phyloP scores from a whole-genome alignment of 2,797 vertebrate species.

The Alectoris magna region DNA sequence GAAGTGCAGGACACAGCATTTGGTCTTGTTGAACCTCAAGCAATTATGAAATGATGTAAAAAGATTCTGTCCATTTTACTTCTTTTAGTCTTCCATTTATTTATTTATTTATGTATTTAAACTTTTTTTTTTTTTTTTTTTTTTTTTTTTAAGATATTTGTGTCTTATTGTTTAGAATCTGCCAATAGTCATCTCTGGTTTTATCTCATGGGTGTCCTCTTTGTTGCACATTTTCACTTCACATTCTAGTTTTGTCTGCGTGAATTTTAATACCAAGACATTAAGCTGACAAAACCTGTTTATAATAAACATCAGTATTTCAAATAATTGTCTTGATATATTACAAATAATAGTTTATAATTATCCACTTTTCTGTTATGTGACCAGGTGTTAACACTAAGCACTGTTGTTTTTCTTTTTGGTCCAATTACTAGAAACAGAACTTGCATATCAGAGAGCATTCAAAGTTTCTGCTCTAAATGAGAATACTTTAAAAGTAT shows the following conservation, averaged over 20 bases:
- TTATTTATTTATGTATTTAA: too few species aligned
- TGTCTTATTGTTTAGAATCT: neutral
- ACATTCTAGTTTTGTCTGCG: neutral
- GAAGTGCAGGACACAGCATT: too few species aligned
- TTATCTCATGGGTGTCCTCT: neutral
- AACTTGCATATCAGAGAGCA: neutral
- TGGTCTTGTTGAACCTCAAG: too few species aligned
- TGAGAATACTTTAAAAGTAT: neutral
- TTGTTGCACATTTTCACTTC: neutral
- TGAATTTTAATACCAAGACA: neutral
- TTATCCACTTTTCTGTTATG: neutral
- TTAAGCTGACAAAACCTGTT: conserved; percentile 19
- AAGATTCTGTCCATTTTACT: neutral
- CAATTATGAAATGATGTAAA: neutral
- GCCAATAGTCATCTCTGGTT: neutral
- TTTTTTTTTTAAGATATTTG: neutral
- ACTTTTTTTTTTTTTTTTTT: too few species aligned
- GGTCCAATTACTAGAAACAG: neutral
- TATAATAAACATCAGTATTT: conserved; percentile 4
- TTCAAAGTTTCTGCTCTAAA: neutral
- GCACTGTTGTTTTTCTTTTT: neutral
- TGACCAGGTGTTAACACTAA: neutral
- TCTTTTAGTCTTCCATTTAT: too few species aligned
- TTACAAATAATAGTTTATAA: conserved; percentile 10
- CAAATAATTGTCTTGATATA: neutral